Percentiles rank a stretch among this genome's conserved stretches.
These are phyloP conservation scores for Synodontis membranacea DNA, from an alignment of 2,113 vertebrate species.

Conservation along the genomic window DNA sequence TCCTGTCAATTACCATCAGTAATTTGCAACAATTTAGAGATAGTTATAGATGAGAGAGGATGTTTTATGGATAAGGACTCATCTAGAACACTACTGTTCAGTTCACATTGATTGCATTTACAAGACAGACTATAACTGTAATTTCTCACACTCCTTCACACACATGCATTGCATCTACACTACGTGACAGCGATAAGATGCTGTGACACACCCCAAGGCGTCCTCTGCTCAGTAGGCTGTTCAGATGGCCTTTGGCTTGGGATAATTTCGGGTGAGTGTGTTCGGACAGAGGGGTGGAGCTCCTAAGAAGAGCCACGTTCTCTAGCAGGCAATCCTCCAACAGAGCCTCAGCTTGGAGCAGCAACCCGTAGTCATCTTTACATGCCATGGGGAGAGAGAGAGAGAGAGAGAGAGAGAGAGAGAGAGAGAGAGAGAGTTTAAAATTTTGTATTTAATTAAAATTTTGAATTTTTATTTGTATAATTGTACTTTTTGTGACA, in stretches of 20 bases:
- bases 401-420: not conserved
- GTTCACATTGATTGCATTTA: not conserved
- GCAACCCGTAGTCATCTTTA: conserved; percentile 84
- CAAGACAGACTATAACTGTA: not conserved
- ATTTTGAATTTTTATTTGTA: not conserved
- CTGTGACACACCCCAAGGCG: conserved; percentile 74
- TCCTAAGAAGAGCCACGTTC: conserved; percentile 80
- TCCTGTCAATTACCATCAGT: not conserved
- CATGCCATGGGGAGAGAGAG: not conserved
- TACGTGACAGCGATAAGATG: not conserved
- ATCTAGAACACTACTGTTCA: not conserved
- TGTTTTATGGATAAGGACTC: not conserved
- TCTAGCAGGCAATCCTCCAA: conserved; percentile 89
- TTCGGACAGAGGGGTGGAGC: conserved; percentile 79
- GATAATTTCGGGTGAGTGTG: conserved; percentile 79
- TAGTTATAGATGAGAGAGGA: not conserved
- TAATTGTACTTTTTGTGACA: not conserved
- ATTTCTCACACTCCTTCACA: not conserved
- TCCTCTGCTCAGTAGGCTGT: conserved; percentile 83
- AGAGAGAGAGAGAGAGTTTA: not conserved
- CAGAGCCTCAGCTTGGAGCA: conserved; percentile 85
- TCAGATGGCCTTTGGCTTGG: conserved; percentile 83
- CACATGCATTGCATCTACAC: not conserved
- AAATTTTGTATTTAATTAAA: no score
- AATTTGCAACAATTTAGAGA: not conserved